These are phyloP conservation scores for Selenia dentaria DNA, from an alignment of 2,888 invertebrate genomes.

Conservation along the genomic window DNA sequence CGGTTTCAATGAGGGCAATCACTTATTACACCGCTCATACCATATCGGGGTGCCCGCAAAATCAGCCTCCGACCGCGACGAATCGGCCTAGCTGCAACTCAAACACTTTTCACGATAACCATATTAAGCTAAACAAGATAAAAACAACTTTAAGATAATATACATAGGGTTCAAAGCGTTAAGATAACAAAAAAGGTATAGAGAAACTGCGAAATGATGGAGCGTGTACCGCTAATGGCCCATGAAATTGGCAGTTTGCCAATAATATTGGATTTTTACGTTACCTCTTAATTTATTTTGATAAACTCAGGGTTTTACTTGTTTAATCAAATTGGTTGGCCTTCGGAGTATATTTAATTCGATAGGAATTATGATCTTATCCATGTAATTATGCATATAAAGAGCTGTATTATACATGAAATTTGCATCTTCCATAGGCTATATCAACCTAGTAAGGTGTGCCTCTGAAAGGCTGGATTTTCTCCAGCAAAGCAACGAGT, in stretches of 20 bases:
- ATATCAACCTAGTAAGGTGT: too few relatives aligned
- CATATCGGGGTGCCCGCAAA: conserved; percentile 31
- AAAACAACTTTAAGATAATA: conserved; percentile 20
- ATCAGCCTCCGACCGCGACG: conserved; percentile 40
- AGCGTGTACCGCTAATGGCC: conserved; percentile 63
- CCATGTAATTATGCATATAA: too few relatives aligned
- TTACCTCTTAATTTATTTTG: conserved; percentile 45
- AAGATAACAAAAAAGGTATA: conserved; percentile 10
- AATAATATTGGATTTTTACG: conserved; percentile 51
- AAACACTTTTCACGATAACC: conserved; percentile 30
- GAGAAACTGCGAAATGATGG: conserved; percentile 48
- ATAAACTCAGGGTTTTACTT: conserved; percentile 19
- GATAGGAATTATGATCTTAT: too few relatives aligned
- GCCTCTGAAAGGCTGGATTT: too few relatives aligned
- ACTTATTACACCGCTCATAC: conserved; percentile 30
- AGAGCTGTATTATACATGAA: too few relatives aligned
- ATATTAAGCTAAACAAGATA: conserved; percentile 18
- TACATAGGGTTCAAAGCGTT: conserved; percentile 17
- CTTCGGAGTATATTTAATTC: too few relatives aligned
- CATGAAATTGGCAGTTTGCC: conserved; percentile 67
- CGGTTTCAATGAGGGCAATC: conserved; percentile 20
- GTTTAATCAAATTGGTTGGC: conserved; percentile 5
- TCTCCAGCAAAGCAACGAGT: too few relatives aligned
- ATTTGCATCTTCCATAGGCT: too few relatives aligned
- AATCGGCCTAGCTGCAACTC: conserved; percentile 41